These are phyloP conservation scores for Plectropomus leopardus DNA, from an alignment of 2,113 vertebrate genomes.

Conservation along the genomic window DNA sequence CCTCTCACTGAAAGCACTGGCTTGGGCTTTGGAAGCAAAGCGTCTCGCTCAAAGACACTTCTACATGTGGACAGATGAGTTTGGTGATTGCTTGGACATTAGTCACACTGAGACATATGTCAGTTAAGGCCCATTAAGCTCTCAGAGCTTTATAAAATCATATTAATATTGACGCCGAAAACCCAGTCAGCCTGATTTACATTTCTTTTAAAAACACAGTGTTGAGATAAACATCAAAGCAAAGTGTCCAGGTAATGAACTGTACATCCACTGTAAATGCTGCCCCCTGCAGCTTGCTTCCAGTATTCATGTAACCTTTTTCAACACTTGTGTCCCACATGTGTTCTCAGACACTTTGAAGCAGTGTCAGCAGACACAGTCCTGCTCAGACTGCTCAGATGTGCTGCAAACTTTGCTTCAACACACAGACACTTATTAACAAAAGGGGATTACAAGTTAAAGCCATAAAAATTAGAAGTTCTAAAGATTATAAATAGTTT, in stretches of 20 bases:
- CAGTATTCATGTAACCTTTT: neutral
- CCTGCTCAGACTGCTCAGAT: neutral
- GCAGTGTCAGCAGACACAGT: neutral
- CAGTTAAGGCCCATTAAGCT: neutral
- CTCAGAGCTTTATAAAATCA: neutral
- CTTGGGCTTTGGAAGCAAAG: no score
- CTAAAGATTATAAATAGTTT: neutral
- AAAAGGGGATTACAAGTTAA: neutral
- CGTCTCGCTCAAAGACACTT: neutral
- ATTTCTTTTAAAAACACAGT: no score
- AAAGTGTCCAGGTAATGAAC: neutral
- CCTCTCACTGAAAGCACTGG: no score
- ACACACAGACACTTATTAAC: neutral
- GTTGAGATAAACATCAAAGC: neutral
- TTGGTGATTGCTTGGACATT: neutral
- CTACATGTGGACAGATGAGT: neutral
- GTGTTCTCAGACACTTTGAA: constrained; percentile 6
- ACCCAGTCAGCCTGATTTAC: neutral
- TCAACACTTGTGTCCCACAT: neutral
- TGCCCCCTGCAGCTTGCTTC: constrained; percentile 73
- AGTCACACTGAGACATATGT: neutral
- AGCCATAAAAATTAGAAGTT: neutral
- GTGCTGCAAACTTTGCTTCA: neutral
- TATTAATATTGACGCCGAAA: neutral
- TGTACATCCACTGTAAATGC: neutral